phyloP scores from a whole-genome alignment of 2,113 vertebrate species.

The Sinocyclocheilus grahami region DNA sequence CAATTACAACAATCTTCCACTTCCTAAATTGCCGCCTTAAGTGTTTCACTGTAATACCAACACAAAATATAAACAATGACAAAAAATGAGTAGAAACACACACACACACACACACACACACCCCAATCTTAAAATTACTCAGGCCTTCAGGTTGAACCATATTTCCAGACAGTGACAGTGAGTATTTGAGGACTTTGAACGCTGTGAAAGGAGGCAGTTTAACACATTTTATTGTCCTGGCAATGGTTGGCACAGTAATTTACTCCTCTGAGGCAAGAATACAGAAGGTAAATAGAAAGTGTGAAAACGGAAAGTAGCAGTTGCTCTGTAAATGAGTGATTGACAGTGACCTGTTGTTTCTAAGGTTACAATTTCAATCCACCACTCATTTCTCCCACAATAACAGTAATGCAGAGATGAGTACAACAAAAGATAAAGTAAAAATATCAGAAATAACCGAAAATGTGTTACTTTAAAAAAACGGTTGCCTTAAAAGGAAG shows the following conservation, averaged over 20 bases:
- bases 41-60: neutral
- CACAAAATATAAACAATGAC: neutral
- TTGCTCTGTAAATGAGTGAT: neutral
- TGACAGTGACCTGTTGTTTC: conserved; percentile 1
- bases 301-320: neutral
- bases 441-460: neutral
- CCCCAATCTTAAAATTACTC: neutral
- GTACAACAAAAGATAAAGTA: neutral
- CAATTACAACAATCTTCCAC: neutral
- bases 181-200: conserved; percentile 50
- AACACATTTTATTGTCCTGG: conserved; percentile 10
- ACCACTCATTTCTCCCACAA: neutral
- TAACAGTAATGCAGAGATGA: neutral
- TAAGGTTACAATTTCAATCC: conserved; percentile 29
- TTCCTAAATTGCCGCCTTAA: neutral
- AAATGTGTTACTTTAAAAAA: neutral
- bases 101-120: neutral
- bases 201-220: conserved; percentile 41
- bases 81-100: neutral
- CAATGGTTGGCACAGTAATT: conserved; percentile 13
- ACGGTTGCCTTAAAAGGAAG: neutral
- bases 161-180: conserved; percentile 14
- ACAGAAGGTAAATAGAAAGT: conserved; percentile 6
- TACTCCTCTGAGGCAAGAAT: conserved; percentile 16
- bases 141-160: conserved; percentile 23